These are phyloP conservation scores for Spisula solida DNA, from an alignment of 2,888 invertebrate genomes.

Conservation along the genomic window DNA sequence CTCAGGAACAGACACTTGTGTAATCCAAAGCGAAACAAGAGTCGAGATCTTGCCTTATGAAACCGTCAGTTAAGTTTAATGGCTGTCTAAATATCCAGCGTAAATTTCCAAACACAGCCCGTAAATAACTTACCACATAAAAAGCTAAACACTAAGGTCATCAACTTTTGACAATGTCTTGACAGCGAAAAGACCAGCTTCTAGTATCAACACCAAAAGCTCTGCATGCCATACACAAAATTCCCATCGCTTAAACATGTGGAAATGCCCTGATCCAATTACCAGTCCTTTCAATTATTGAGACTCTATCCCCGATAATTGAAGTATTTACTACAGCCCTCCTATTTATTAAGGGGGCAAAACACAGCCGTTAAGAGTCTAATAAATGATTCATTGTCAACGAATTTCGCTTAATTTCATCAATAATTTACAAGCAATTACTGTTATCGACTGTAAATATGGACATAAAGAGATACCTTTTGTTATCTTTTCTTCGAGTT, in stretches of 20 bases:
- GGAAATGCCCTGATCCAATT: slow-evolving; percentile 65
- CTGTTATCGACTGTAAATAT: slow-evolving; percentile 67
- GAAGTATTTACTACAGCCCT: slow-evolving; percentile 46
- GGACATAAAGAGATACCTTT: slow-evolving; percentile 71
- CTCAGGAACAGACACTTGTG: not conserved
- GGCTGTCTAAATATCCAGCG: not conserved
- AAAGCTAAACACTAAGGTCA: not conserved
- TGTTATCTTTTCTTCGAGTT: slow-evolving; percentile 60
- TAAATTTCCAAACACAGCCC: not conserved
- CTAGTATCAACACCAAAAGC: not conserved
- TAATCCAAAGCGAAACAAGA: slow-evolving; percentile 6
- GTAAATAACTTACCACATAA: slow-evolving; percentile 17
- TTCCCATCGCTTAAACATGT: slow-evolving; percentile 61
- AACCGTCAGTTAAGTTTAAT: slow-evolving; percentile 14
- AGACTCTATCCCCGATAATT: slow-evolving; percentile 45
- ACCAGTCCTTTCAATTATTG: slow-evolving; percentile 53
- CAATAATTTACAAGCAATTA: slow-evolving; percentile 74
- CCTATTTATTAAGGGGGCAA: slow-evolving; percentile 58
- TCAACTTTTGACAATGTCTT: slow-evolving; percentile 23
- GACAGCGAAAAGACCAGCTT: slow-evolving; percentile 39
- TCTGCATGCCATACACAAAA: slow-evolving; percentile 54
- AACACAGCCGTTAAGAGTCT: slow-evolving; percentile 60
- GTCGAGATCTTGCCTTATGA: not conserved
- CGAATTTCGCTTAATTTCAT: slow-evolving; percentile 70
- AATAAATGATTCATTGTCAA: slow-evolving; percentile 71